Percentiles rank a stretch among this genome's conserved stretches.
Evolutionary conservation across 2,113 vertebrate genomes (phyloP).

Genomic region (Potamarius usumacintae): DNA sequence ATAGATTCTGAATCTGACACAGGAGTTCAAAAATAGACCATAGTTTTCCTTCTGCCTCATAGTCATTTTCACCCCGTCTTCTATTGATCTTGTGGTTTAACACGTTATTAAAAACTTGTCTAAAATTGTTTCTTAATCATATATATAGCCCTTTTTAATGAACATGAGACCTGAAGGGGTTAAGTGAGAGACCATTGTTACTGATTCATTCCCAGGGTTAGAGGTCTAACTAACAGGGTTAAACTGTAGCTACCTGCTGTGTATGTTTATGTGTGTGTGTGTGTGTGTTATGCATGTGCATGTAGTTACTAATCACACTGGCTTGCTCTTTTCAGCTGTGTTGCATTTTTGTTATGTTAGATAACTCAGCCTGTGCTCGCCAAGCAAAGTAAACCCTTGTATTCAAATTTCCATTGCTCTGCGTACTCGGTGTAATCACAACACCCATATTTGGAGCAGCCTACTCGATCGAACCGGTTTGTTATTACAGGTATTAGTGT

Average conservation of each 20-base stretch:
- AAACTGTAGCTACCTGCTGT: conserved; percentile 26
- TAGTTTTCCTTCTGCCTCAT: background rate
- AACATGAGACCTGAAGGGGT: background rate
- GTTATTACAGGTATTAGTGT: conserved; percentile 16
- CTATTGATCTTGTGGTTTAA: too few relatives aligned
- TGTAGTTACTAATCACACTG: conserved; percentile 13
- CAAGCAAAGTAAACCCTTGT: conserved; percentile 47
- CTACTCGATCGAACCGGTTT: conserved; percentile 21
- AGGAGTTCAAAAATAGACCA: background rate
- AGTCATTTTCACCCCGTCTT: background rate
- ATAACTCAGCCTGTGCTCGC: conserved; percentile 40
- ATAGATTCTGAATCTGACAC: background rate
- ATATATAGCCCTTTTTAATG: background rate
- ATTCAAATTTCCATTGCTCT: conserved; percentile 42
- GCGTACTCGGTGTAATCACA: conserved; percentile 14
- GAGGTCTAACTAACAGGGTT: conserved; percentile 8
- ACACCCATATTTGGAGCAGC: conserved; percentile 41
- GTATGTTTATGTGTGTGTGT: conserved; percentile 14
- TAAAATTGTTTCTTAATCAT: background rate
- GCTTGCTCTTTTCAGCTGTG: conserved; percentile 22
- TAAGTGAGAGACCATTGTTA: background rate
- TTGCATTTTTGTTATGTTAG: conserved; percentile 49
- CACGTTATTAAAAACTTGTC: too few relatives aligned
- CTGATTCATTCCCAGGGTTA: conserved; percentile 5
- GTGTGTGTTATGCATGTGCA: background rate